phyloP scores from a whole-genome alignment of 2,888 invertebrate genomes.

The Sinelater perroti region DNA sequence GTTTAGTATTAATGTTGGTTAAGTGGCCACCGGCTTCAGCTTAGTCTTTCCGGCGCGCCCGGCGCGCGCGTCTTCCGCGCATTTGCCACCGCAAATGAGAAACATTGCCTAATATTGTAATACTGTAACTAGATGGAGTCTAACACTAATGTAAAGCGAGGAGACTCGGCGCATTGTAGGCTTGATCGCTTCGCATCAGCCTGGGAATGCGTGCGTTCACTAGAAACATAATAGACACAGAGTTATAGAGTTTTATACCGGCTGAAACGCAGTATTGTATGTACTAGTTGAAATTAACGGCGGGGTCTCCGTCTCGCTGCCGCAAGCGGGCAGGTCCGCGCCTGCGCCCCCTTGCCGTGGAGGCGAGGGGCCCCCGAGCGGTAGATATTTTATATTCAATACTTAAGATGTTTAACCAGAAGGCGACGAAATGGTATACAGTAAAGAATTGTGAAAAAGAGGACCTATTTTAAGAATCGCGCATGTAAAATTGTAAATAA shows the following conservation, averaged over 20 bases:
- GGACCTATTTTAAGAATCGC: constrained; percentile 30
- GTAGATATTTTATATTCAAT: constrained; percentile 28
- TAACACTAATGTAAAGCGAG: constrained; percentile 10
- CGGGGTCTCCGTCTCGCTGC: no score
- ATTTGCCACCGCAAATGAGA: no score
- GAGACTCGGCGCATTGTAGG: constrained; percentile 1
- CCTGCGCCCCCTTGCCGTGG: no score
- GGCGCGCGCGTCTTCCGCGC: no score
- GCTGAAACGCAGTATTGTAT: constrained; percentile 29
- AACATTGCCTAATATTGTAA: constrained; percentile 27
- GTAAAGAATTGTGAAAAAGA: constrained; percentile 27
- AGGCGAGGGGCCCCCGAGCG: not conserved
- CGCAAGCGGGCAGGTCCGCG: no score
- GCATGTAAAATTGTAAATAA: constrained; percentile 38
- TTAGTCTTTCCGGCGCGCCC: no score
- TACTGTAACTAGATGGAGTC: constrained; percentile 27
- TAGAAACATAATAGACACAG: constrained; percentile 25
- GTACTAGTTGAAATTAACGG: constrained; percentile 22
- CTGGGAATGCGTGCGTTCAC: not conserved
- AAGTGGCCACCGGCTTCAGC: no score
- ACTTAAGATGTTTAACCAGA: constrained; percentile 1
- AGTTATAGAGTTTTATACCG: constrained; percentile 32
- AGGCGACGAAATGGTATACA: constrained; percentile 26
- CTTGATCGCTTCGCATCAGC: not conserved
- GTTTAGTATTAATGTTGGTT: no score